Evolutionary conservation across 2,888 invertebrate genomes (phyloP).

Genomic region (Epistrophe grossulariae): DNA sequence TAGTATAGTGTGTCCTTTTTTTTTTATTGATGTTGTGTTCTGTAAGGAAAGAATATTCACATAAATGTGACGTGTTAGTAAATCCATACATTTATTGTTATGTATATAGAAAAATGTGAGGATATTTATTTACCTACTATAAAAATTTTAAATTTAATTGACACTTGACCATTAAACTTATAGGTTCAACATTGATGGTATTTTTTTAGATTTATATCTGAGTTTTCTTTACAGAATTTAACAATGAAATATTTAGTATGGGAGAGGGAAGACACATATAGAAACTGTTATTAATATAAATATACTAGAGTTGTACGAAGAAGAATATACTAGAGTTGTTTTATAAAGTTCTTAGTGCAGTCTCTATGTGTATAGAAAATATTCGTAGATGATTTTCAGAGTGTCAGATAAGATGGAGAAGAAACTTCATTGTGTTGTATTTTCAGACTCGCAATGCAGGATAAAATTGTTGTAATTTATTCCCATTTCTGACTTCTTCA

Average conservation of each 20-base stretch:
- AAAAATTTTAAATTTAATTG: slow-evolving; percentile 13
- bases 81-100: background rate
- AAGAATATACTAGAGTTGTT: background rate
- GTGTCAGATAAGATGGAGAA: background rate
- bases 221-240: background rate
- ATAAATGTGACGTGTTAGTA: background rate
- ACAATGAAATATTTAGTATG: background rate
- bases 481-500: too few species aligned
- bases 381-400: background rate
- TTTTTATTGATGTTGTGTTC: background rate
- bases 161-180: slow-evolving; percentile 7
- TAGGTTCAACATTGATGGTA: background rate
- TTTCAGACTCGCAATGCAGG: too few species aligned
- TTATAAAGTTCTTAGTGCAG: background rate
- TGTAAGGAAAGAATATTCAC: background rate
- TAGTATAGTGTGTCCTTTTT: background rate
- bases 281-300: background rate
- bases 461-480: too few species aligned
- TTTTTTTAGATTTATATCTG: slow-evolving; percentile 6
- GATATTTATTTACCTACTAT: background rate
- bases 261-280: slow-evolving; percentile 1
- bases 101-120: background rate
- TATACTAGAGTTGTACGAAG: too few species aligned
- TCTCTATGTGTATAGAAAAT: background rate
- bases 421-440: too few species aligned